These are phyloP conservation scores for Eurosta solidaginis DNA, from an alignment of 1,140 invertebrate genomes.

Conservation along the genomic window DNA sequence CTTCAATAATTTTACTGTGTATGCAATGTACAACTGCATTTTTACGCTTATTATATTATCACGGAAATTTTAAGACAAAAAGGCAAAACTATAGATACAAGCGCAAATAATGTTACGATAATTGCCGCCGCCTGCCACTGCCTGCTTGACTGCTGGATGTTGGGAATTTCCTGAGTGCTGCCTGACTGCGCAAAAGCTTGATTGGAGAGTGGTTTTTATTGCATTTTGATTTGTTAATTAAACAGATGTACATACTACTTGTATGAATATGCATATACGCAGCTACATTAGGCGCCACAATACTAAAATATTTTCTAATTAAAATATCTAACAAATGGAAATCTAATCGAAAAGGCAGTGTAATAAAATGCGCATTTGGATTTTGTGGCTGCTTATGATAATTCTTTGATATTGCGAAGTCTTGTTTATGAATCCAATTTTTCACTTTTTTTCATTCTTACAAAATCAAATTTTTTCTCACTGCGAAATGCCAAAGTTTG, in stretches of 20 bases:
- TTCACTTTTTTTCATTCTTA: too few species aligned
- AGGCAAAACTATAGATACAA: not conserved
- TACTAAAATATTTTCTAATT: not conserved
- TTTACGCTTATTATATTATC: not conserved
- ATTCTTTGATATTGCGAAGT: too few species aligned
- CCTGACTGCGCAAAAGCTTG: not conserved
- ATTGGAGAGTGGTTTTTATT: not conserved
- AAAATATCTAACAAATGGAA: not conserved
- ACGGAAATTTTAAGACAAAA: not conserved
- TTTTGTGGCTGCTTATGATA: not conserved
- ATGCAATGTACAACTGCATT: not conserved
- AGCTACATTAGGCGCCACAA: not conserved
- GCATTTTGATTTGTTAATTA: not conserved
- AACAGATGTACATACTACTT: too few species aligned
- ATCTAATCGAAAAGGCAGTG: not conserved
- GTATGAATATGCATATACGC: not conserved
- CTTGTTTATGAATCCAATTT: too few species aligned
- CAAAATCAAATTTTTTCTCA: too few species aligned
- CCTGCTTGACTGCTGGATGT: not conserved
- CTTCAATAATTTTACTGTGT: not conserved
- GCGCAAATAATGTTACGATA: not conserved
- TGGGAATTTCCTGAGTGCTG: not conserved
- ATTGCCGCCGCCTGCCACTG: constrained; percentile 9
- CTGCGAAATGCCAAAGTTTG: too few species aligned
- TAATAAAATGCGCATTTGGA: too few species aligned